Conservation (phyloP, 2,888 invertebrate species). For the Polydrusus tereticollis region DNA sequence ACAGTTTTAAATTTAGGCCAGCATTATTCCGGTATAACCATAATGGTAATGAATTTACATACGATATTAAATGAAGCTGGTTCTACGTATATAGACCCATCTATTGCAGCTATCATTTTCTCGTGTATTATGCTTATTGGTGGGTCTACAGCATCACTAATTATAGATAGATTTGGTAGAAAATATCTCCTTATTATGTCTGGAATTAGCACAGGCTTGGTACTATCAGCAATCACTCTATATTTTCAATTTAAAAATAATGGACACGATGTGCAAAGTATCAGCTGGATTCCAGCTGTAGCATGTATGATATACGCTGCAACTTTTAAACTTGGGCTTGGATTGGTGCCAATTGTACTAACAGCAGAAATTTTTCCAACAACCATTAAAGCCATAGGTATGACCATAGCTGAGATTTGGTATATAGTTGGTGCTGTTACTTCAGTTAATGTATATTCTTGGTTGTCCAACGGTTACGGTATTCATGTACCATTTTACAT, state of each 20-base stretch:
- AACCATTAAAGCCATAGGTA: constrained; percentile 60
- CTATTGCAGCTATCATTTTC: constrained; percentile 62
- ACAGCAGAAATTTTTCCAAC: constrained; percentile 57
- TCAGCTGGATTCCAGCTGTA: constrained; percentile 63
- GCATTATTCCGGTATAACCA: constrained; percentile 64
- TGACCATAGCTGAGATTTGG: constrained; percentile 55
- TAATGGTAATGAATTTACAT: constrained; percentile 65
- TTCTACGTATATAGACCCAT: constrained; percentile 59
- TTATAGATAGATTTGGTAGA: constrained; percentile 63
- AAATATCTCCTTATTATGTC: constrained; percentile 61
- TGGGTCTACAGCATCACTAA: constrained; percentile 58
- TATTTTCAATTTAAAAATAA: constrained; percentile 61
- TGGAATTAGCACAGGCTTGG: constrained; percentile 60
- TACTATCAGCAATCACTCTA: constrained; percentile 59
- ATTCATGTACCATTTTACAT: constrained; percentile 56
- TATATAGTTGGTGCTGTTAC: constrained; percentile 54
- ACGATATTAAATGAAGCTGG: constrained; percentile 61
- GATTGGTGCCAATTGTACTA: constrained; percentile 62
- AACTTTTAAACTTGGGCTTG: constrained; percentile 61
- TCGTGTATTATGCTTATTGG: constrained; percentile 62
- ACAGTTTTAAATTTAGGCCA: constrained; percentile 63
- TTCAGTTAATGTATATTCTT: constrained; percentile 55
- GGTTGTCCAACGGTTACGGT: constrained; percentile 50
- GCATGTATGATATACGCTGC: constrained; percentile 62
- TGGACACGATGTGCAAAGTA: constrained; percentile 55